These are phyloP conservation scores for Bombylius major DNA, from an alignment of 2,888 invertebrate species.

Conservation along the genomic window DNA sequence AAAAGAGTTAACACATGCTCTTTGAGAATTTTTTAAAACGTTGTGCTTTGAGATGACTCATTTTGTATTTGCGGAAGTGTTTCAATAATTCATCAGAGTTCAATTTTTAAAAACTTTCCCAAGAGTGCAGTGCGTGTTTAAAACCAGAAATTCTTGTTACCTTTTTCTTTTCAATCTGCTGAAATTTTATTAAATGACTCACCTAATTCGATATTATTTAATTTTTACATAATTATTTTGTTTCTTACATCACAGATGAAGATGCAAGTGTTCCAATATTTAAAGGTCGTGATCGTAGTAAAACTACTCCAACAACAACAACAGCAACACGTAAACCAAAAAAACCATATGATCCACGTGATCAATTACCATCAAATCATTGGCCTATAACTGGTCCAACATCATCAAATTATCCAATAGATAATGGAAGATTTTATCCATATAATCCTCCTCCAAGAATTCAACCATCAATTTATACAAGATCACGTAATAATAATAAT, in stretches of 20 bases:
- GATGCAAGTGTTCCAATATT: slow-evolving; percentile 34
- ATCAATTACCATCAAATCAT: neutral
- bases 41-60: no score
- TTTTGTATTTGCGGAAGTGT: no score
- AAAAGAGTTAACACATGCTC: no score
- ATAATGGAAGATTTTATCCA: neutral
- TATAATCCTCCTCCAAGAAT: neutral
- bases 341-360: slow-evolving; percentile 27
- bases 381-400: neutral
- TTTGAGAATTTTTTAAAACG: no score
- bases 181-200: neutral
- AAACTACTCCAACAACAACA: neutral
- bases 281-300: slow-evolving; percentile 25
- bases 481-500: slow-evolving; percentile 2
- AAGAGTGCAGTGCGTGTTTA: no score
- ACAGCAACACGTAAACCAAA: slow-evolving; percentile 22
- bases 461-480: neutral
- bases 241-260: slow-evolving; percentile 13
- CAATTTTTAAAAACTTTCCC: no score
- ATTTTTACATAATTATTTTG: neutral
- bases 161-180: no score
- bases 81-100: no score
- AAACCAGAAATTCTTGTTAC: no score
- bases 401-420: neutral
- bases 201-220: neutral